Percentiles rank a stretch among this genome's conserved stretches.
phyloP scores from a whole-genome alignment of 2,113 vertebrate genomes.

The Coptodon rendalli region DNA sequence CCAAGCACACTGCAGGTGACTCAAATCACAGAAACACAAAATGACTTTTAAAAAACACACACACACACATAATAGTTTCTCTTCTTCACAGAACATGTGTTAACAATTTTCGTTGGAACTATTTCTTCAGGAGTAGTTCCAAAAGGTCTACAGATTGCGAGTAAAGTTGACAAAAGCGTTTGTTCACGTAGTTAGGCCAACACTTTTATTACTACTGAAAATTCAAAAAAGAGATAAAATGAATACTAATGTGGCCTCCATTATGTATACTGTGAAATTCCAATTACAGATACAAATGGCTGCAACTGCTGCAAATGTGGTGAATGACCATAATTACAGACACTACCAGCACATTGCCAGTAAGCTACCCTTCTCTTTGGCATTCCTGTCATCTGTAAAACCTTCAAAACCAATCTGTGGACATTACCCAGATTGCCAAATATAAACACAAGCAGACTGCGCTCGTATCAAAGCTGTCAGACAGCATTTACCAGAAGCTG shows the following conservation, averaged over 20 bases:
- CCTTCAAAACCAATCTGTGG: slow-evolving; percentile 45
- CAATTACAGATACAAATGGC: slow-evolving; percentile 1
- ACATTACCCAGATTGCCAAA: slow-evolving; percentile 47
- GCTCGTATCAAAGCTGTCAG: slow-evolving; percentile 26
- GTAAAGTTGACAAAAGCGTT: background rate
- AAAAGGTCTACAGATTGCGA: background rate
- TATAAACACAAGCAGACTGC: slow-evolving; percentile 47
- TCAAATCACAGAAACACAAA: background rate
- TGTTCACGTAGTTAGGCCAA: background rate
- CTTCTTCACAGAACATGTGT: background rate
- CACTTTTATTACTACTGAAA: background rate
- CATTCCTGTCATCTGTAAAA: slow-evolving; percentile 44
- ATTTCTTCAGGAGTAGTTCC: background rate
- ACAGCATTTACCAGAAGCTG: slow-evolving; percentile 26
- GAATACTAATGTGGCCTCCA: background rate
- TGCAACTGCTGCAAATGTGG: background rate
- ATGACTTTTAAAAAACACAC: background rate
- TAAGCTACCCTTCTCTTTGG: slow-evolving; percentile 13
- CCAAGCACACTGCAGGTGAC: background rate
- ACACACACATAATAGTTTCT: background rate
- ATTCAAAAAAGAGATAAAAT: background rate
- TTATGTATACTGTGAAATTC: background rate
- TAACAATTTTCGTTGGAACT: background rate
- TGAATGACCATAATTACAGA: background rate
- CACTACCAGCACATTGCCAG: background rate